A percentile compares a stretch with the other conserved stretches of the same genome.
phyloP scores from a whole-genome alignment of 2,888 invertebrate species.

The Saturnia japonica region DNA sequence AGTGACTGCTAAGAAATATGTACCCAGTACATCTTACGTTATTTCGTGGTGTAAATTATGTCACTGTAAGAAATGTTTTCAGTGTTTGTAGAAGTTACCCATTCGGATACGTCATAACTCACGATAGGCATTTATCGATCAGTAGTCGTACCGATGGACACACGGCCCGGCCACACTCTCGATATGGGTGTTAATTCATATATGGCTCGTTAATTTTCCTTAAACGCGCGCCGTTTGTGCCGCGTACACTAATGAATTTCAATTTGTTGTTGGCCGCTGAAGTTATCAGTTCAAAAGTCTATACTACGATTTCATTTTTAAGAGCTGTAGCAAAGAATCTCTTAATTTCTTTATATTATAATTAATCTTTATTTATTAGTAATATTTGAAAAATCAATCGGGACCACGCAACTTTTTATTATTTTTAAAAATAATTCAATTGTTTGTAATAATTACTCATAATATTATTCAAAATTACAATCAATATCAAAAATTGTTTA shows the following conservation, averaged over 20 bases:
- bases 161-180: constrained; percentile 21
- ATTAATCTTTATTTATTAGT: no score
- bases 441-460: no score
- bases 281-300: constrained; percentile 19
- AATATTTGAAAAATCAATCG: no score
- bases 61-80: neutral
- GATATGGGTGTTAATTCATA: constrained; percentile 74
- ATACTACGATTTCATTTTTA: constrained; percentile 1
- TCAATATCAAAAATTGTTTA: no score
- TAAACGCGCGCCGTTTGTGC: constrained; percentile 65
- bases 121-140: constrained; percentile 52
- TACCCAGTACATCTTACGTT: no score
- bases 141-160: constrained; percentile 33
- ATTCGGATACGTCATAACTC: neutral
- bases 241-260: constrained; percentile 75
- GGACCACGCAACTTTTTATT: no score
- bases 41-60: no score
- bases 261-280: constrained; percentile 68
- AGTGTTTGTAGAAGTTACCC: neutral
- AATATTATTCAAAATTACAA: no score
- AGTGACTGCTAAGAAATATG: no score
- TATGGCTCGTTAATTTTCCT: constrained; percentile 77
- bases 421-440: no score
- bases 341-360: neutral
- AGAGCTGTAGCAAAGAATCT: neutral